These are phyloP conservation scores for Plebejus argus DNA, from an alignment of 2,888 invertebrate species.

Conservation along the genomic window DNA sequence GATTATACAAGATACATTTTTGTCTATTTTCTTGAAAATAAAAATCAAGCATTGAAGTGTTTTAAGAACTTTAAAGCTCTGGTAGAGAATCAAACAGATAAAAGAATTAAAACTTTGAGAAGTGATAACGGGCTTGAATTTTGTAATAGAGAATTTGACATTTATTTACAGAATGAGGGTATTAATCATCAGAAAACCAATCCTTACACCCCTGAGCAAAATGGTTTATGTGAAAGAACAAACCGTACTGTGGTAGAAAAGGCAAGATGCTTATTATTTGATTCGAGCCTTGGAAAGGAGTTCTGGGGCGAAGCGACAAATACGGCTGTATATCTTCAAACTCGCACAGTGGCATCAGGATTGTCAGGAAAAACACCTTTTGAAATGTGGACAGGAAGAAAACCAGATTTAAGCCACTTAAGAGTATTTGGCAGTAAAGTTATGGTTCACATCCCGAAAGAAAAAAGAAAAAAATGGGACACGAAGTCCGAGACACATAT, in stretches of 20 bases:
- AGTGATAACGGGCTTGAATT: neutral
- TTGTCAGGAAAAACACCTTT: no score
- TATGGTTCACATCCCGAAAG: neutral
- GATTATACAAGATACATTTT: no score
- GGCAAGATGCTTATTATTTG: neutral
- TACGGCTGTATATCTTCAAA: no score
- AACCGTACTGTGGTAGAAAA: neutral
- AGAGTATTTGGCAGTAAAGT: neutral
- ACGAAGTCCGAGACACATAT: neutral
- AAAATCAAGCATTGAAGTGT: no score
- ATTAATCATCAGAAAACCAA: slow-evolving; percentile 6
- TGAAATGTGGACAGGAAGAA: no score
- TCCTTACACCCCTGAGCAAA: neutral
- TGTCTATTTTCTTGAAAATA: no score
- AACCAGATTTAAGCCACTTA: neutral
- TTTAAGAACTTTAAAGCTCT: no score
- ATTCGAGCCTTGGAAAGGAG: neutral
- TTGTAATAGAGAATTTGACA: neutral
- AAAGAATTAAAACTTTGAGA: neutral
- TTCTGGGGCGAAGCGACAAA: neutral
- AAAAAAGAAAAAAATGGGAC: neutral
- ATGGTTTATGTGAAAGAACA: neutral
- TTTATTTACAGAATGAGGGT: slow-evolving; percentile 17
- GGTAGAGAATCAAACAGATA: no score
- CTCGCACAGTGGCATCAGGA: no score